These are phyloP conservation scores for Melanostigma gelatinosum DNA, from an alignment of 2,113 vertebrate species.

Conservation along the genomic window DNA sequence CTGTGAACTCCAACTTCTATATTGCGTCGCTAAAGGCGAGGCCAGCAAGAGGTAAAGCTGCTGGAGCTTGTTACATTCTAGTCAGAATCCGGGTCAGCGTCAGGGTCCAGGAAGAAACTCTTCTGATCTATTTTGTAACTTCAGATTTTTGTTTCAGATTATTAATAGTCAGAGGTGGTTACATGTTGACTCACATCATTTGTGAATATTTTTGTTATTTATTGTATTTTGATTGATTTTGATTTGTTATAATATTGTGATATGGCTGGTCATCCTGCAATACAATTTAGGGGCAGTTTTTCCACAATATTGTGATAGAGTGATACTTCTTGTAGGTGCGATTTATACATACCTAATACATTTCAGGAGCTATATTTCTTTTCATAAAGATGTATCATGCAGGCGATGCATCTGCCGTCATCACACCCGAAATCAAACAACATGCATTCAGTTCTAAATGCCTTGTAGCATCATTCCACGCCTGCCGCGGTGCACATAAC, in stretches of 20 bases:
- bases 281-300: background rate
- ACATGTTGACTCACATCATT: background rate
- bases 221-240: background rate
- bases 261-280: background rate
- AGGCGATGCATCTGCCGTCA: background rate
- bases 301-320: background rate
- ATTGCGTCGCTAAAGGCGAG: constrained; percentile 16
- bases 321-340: background rate
- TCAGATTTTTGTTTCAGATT: background rate
- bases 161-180: background rate
- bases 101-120: too few relatives aligned
- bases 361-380: background rate
- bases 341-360: background rate
- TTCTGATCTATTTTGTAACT: background rate
- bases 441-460: background rate
- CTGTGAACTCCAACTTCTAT: constrained; percentile 63
- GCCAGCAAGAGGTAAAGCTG: constrained; percentile 12
- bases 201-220: background rate
- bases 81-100: too few relatives aligned
- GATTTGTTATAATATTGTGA: background rate
- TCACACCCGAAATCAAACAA: background rate
- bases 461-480: background rate
- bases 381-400: background rate
- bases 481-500: constrained; percentile 4
- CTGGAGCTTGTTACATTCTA: background rate